Conservation (phyloP, 2,113 vertebrate genomes). For the Aegithalos caudatus region DNA sequence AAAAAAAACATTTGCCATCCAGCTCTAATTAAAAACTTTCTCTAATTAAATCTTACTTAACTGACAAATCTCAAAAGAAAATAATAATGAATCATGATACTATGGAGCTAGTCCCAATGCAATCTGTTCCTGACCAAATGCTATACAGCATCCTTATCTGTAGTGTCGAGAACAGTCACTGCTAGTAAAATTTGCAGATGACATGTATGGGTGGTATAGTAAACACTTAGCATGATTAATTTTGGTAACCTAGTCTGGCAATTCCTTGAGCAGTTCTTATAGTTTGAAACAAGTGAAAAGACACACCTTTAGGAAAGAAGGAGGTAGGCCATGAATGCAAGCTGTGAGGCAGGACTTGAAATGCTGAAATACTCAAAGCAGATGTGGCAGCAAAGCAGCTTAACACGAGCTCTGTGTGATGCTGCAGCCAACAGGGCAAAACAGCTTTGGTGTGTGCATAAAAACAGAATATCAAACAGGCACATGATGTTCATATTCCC, state of each 20-base stretch:
- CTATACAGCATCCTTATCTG: neutral
- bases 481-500: fast-evolving
- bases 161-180: neutral
- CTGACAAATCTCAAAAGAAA: conserved; percentile 8
- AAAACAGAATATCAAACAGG: neutral
- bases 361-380: neutral
- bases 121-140: conserved; percentile 59
- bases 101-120: neutral
- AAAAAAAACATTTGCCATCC: neutral
- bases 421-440: neutral
- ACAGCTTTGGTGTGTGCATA: neutral
- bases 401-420: neutral
- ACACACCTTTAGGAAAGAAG: neutral
- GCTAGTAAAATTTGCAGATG: neutral
- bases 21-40: conserved; percentile 27
- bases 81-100: conserved; percentile 8
- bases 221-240: neutral
- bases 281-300: neutral
- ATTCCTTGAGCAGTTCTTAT: neutral
- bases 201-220: neutral
- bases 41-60: conserved; percentile 45
- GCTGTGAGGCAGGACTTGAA: neutral
- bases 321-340: neutral
- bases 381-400: neutral
- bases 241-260: neutral